Evolutionary conservation across 2,888 invertebrate genomes (phyloP), one percentile per base, ranked within the genome.

Genomic region (Cyrtodaria siliqua): DNA sequence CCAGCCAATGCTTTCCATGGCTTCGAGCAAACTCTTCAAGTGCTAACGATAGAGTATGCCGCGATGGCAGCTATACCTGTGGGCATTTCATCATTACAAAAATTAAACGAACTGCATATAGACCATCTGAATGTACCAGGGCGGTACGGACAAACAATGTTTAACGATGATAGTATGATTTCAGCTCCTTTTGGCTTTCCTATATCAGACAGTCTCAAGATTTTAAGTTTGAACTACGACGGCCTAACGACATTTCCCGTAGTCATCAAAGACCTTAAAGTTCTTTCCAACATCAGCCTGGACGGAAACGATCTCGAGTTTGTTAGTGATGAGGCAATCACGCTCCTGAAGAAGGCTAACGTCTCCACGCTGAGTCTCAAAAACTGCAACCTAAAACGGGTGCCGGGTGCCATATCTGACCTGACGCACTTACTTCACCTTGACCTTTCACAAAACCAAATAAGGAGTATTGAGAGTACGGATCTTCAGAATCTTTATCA

Each of bases 271-370:
- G 59, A 75, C 20, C 71, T 85, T 12, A 27, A 24, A 1, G 62
- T 42, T 9, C 73, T 85, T 2, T 42, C 59, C 12, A 68, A 57
- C n/a, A 50, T 85, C 12, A 74, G 55, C 23, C 49, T 85, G 40
- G 82, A 81, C 52, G 76, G 78, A 33, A 85, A 85, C 59, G 42
- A 77, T 33, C 50, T 85, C 2, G 70, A 82, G 27, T 85, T 86
- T 23, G 79, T 86, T 27, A 86, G 86, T 42, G 86, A 86, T 50
- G 78, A 81, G 40, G 80, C 86, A 1, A 84, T 84, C 1, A 47
- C 57, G 9, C 49, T 82, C 18, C 69, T 83, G 1, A 75, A 50
- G n/a, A 63, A 67, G 2, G 68, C 79, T 24, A 78, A 79, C 44
- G 80, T 86, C 6, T 55, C 78, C 2, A 56, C 55, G 24, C 61